Evolutionary conservation across 2,888 invertebrate species (phyloP).

Genomic region (Carcina quercana): DNA sequence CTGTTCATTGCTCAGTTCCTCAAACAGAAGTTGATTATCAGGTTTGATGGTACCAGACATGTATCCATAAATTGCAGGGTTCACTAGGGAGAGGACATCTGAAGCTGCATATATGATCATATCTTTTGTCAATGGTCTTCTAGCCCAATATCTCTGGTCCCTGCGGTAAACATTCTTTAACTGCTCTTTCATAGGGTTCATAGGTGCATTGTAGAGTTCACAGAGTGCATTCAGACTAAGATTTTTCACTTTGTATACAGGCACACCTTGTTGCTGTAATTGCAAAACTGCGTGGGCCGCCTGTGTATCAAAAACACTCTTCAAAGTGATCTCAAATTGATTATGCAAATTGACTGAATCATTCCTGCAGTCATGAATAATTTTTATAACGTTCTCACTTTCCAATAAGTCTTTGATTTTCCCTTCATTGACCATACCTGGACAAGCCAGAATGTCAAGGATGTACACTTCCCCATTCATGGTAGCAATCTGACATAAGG

Average conservation of each 20-base stretch:
- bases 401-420: conserved; percentile 88
- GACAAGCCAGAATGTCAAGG: conserved; percentile 91
- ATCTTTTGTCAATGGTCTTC: conserved; percentile 89
- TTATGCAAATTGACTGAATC: conserved; percentile 90
- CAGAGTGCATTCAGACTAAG: conserved; percentile 94
- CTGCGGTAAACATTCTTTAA: conserved; percentile 88
- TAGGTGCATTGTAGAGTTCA: conserved; percentile 89
- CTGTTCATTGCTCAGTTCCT: conserved; percentile 92
- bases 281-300: conserved; percentile 94
- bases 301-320: conserved; percentile 94
- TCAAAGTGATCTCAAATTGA: conserved; percentile 88
- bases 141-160: conserved; percentile 92
- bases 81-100: conserved; percentile 90
- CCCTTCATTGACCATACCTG: conserved; percentile 83
- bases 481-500: conserved; percentile 89
- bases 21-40: conserved; percentile 82
- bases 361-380: conserved; percentile 94
- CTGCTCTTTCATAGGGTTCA: conserved; percentile 94
- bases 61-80: conserved; percentile 87
- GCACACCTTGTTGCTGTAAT: conserved; percentile 90
- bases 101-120: conserved; percentile 94
- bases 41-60: conserved; percentile 79
- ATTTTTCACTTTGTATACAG: conserved; percentile 96
- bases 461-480: conserved; percentile 88
- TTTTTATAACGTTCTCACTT: conserved; percentile 87